A percentile compares a stretch with the other conserved stretches of the same genome.
These are phyloP conservation scores for Aspidiotus destructor DNA, from an alignment of 2,888 invertebrate species.

Conservation along the genomic window DNA sequence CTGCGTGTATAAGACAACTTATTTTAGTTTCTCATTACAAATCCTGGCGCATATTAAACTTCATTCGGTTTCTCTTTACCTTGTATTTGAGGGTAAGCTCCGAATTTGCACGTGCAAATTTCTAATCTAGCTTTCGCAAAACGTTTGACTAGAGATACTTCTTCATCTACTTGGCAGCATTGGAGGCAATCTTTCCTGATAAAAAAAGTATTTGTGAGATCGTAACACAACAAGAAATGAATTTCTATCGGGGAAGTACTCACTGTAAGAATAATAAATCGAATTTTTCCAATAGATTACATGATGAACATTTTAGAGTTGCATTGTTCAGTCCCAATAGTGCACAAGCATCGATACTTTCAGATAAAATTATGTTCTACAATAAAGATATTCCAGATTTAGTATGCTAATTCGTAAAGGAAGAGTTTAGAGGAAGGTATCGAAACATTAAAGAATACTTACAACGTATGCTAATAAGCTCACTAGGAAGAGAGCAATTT, in stretches of 20 bases:
- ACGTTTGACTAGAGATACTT: slow-evolving; percentile 53
- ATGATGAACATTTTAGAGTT: slow-evolving; percentile 77
- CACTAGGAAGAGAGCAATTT: too few species aligned
- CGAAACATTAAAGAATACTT: too few species aligned
- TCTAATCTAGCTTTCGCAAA: slow-evolving; percentile 87
- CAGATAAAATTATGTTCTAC: background rate
- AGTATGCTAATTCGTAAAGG: too few species aligned
- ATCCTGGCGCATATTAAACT: too few species aligned
- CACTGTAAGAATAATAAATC: slow-evolving; percentile 55
- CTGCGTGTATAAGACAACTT: slow-evolving; percentile 44
- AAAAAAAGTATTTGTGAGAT: too few species aligned
- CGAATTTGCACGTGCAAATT: slow-evolving; percentile 97
- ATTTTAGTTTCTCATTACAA: too few species aligned
- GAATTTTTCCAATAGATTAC: slow-evolving; percentile 71
- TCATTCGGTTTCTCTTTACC: slow-evolving; percentile 42
- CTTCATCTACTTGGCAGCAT: slow-evolving; percentile 70
- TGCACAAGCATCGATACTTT: slow-evolving; percentile 69
- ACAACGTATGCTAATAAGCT: too few species aligned
- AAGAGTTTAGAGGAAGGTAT: too few species aligned
- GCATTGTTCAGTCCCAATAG: slow-evolving; percentile 75
- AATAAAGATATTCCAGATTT: background rate
- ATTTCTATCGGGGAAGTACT: slow-evolving; percentile 36
- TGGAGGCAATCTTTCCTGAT: slow-evolving; percentile 59
- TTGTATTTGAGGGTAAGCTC: slow-evolving; percentile 94
- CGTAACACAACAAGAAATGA: too few species aligned